Evolutionary conservation across 2,113 vertebrate genomes (phyloP), one percentile per base, ranked within the genome.

Genomic region (Corythaeola cristata): DNA sequence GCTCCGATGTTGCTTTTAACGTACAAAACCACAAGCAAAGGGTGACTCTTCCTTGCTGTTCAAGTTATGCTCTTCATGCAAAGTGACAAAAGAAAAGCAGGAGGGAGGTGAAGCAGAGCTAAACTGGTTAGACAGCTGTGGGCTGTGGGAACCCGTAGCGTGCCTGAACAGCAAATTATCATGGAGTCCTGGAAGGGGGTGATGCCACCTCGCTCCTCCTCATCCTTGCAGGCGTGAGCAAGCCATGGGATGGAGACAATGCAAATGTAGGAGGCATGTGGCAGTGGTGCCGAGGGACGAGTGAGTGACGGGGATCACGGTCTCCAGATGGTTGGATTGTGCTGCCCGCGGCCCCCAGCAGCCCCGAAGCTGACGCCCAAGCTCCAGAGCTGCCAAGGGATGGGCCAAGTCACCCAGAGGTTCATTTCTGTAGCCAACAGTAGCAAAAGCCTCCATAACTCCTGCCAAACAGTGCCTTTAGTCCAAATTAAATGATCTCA

Each of bases 231-330:
- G 33, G 35, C 2, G 0, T 11, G 72, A 69, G 55, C 47, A 28
- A 68, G 60, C 32, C 0, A 8, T 53, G 79, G 53, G 72, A 64
- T 2, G 2, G 11, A 11, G 62, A 49, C 7, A 2, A 15, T 21
- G 50, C 0, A 4, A 6, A 27, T 11, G 37, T 9, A 30, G 41
- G 33, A 23, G 58, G 35, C 53, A 15, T 0, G 1, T 33, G 20
- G 39, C 73, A 37, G 49, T 4, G 11, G 32, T 35, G 52, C 79
- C 18, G 6, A 56, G 56, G 52, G 35, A 47, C 9, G 21, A 56
- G 64, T 4, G 18, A 45, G 50, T 35, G 11, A 27, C 11, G 0
- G 32, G 49, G 41, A 37, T 37, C 2, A 3, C 30, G 3, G 13
- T 9, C 67, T 74, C 53, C 18, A 19, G n/a, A 4, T 26, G 35